These are phyloP conservation scores for Pristionchus entomophagus DNA, from an alignment of 2,888 invertebrate species.

Conservation along the genomic window DNA sequence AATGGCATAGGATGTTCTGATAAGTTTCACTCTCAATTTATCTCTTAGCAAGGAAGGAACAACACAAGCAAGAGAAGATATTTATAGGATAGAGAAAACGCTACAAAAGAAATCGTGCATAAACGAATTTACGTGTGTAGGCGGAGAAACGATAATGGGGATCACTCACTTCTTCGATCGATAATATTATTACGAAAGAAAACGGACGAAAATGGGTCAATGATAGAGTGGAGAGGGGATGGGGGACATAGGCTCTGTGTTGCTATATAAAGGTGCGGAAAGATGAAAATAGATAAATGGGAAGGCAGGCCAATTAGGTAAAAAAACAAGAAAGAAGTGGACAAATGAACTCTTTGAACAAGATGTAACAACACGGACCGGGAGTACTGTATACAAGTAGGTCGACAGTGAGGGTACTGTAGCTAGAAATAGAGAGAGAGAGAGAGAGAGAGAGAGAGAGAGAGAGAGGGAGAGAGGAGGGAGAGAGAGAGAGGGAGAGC, in stretches of 20 bases:
- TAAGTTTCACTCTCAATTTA: constrained; percentile 33
- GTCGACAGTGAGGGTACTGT: background rate
- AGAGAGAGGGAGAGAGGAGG: too few species aligned
- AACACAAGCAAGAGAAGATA: background rate
- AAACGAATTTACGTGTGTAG: background rate
- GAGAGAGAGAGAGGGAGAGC: background rate
- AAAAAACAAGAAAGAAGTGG: background rate
- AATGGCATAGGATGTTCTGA: too few species aligned
- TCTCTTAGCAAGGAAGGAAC: constrained; percentile 17
- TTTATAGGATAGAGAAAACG: background rate
- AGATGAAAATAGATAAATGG: background rate
- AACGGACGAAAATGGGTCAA: constrained; percentile 30
- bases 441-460: background rate
- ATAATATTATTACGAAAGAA: constrained; percentile 30
- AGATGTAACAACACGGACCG: constrained; percentile 29
- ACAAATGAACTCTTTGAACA: constrained; percentile 26
- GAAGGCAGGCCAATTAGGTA: background rate
- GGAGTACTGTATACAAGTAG: constrained; percentile 33
- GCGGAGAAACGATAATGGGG: background rate
- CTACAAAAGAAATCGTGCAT: constrained; percentile 35
- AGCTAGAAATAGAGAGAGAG: background rate
- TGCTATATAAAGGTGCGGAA: constrained; percentile 29
- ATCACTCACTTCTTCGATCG: constrained; percentile 31
- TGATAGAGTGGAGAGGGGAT: background rate
- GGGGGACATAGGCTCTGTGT: background rate